These are phyloP conservation scores for Phengaris alcon DNA, from an alignment of 2,888 invertebrate species.

Conservation along the genomic window DNA sequence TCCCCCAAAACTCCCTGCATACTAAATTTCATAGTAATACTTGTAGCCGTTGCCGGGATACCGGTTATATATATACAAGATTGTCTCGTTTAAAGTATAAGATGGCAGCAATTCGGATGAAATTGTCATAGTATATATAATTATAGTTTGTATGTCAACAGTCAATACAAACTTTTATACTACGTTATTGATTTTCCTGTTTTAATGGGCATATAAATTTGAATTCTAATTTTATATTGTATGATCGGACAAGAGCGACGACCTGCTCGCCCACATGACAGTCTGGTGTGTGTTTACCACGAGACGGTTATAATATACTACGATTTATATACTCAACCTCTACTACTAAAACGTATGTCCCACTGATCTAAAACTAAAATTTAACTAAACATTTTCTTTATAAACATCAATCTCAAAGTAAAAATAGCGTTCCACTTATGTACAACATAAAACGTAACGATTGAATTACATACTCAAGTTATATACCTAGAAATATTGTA, in stretches of 20 bases:
- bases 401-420: no score
- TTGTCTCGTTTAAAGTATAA: no score
- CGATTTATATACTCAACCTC: neutral
- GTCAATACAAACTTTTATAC: constrained; percentile 10
- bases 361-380: neutral
- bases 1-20: no score
- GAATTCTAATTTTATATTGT: constrained; percentile 12
- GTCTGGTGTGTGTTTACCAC: constrained; percentile 6
- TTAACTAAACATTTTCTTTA: neutral
- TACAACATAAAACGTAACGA: no score
- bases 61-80: no score
- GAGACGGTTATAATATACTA: neutral
- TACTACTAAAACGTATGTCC: neutral
- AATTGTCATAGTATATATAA: neutral
- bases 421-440: no score
- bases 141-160: constrained; percentile 12
- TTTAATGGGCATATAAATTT: constrained; percentile 16
- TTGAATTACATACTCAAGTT: no score
- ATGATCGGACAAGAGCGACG: neutral
- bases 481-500: neutral
- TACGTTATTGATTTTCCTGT: neutral
- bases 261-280: constrained; percentile 6
- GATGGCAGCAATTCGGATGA: neutral
- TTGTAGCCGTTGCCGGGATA: no score
- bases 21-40: no score